Conservation (phyloP, 2,797 vertebrate species). For the Trematomus bernacchii region DNA sequence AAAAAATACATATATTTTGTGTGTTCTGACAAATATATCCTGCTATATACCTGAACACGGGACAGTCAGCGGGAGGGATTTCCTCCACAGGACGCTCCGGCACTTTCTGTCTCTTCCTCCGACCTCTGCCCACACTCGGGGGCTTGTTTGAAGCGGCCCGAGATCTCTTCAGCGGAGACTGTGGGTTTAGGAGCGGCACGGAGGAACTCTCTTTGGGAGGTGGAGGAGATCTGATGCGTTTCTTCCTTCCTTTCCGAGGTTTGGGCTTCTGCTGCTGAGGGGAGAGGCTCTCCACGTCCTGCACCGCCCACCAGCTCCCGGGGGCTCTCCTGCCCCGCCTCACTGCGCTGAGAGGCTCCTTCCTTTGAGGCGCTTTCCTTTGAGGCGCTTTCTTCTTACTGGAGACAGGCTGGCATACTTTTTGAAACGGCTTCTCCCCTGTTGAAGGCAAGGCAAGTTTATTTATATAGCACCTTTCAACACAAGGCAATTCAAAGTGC, state of each 20-base stretch:
- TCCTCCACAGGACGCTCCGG: constrained; percentile 26
- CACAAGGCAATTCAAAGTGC: no score
- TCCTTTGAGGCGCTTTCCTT: constrained; percentile 5
- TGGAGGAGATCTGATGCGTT: constrained; percentile 15
- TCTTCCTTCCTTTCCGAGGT: constrained; percentile 16
- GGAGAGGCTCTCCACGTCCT: constrained; percentile 3
- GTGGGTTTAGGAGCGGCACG: constrained; percentile 2
- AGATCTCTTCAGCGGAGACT: constrained; percentile 44
- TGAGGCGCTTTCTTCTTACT: not conserved
- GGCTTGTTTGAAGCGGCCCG: constrained; percentile 50
- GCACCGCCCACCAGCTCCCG: constrained; percentile 63
- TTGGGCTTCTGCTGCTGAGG: constrained; percentile 25
- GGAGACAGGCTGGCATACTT: constrained; percentile 36
- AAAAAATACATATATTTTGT: no score
- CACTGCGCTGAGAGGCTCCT: not conserved
- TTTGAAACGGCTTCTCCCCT: constrained; percentile 69
- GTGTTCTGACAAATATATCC: no score
- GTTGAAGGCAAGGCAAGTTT: not conserved
- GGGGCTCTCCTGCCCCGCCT: constrained; percentile 61
- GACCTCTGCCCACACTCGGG: not conserved
- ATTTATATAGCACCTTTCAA: no score
- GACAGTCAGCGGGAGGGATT: not conserved
- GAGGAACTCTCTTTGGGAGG: constrained; percentile 42
- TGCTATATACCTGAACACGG: not conserved
- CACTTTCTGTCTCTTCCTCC: constrained; percentile 19